A percentile compares a stretch with the other conserved stretches of the same genome.
phyloP scores from a whole-genome alignment of 1,140 invertebrate genomes.

The Globodera ellingtonae region DNA sequence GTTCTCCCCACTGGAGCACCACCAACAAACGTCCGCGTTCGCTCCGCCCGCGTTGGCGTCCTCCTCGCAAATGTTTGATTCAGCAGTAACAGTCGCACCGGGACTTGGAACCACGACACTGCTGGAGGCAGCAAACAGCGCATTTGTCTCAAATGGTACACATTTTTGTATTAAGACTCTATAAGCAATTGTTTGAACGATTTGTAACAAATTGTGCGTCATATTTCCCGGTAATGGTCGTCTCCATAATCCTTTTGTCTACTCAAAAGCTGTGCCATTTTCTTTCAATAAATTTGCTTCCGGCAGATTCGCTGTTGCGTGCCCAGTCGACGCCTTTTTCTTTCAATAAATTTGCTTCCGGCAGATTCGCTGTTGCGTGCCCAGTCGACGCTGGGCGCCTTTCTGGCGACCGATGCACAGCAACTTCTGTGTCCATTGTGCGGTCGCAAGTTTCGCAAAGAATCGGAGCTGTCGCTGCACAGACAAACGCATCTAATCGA shows the following conservation, averaged over 20 bases:
- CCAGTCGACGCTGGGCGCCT: slow-evolving; percentile 28
- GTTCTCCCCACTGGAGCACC: slow-evolving; percentile 10
- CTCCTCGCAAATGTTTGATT: neutral
- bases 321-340: slow-evolving; percentile 8
- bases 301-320: neutral
- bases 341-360: neutral
- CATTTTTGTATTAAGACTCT: neutral
- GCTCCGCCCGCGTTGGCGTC: slow-evolving; percentile 18
- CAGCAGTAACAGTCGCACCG: neutral
- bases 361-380: slow-evolving; percentile 8
- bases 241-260: too few relatives aligned
- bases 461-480: slow-evolving; percentile 55
- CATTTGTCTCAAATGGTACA: neutral
- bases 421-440: slow-evolving; percentile 53
- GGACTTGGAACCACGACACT: neutral
- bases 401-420: slow-evolving; percentile 41
- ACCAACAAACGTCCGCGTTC: slow-evolving; percentile 18
- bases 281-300: neutral
- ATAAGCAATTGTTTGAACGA: too few relatives aligned
- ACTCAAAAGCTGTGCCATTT: neutral
- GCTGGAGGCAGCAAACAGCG: neutral
- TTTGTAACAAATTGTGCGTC: neutral
- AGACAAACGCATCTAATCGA: slow-evolving; percentile 61
- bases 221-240: neutral
- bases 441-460: slow-evolving; percentile 59